Evolutionary conservation across 23 tunicate species (phyloP), one percentile per base, ranked within the genome.

Genomic region (Halocynthia aurantium): DNA sequence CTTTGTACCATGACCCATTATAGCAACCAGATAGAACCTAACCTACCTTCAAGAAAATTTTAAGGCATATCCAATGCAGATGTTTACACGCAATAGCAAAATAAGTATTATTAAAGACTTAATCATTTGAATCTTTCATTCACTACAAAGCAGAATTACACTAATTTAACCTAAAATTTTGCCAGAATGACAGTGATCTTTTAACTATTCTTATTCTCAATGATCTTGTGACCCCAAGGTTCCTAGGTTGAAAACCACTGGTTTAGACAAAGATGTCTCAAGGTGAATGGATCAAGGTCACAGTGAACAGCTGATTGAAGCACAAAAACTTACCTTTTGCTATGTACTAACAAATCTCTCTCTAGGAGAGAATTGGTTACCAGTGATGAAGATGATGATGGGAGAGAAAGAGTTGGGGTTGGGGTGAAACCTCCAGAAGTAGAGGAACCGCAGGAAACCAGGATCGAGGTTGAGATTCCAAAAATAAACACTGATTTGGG

Each of bases 401-500:
- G 57, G 7, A 62, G 53, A 11, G 57, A 51, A 8, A 51, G 6
- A 53, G 81, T 56, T 6, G 86, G 52, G 6, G 65, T 62, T 22
- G 53, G 52, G 6, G 81, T 44, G 58, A 77, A 76, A 76, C 81
- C 62, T 8, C 83, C 77, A 12, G 69, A 20, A 72, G 83, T 18
- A 69, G 83, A 78, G 82, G 83, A 78, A 60, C 72, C 18, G 50
- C 67, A 93, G 80, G 94, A 84, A 72, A 93, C 98, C 12, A 61
- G 94, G 56, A 84, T 93, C 72, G 86, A 87, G 72, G 98, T 93
- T 58, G 98, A 93, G 69, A 93, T 93, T 62, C 98, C 98, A 57
- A 87, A 87, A 75, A 93, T 93, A 55, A 80, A 52, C 50, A 93
- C 98, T 8, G 85, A 93, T 56, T 82, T 93, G 8, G 94, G 7